Evolutionary conservation across 2,797 vertebrate species (phyloP), one percentile per base, ranked within the genome.

Genomic region (Malurus splendens): DNA sequence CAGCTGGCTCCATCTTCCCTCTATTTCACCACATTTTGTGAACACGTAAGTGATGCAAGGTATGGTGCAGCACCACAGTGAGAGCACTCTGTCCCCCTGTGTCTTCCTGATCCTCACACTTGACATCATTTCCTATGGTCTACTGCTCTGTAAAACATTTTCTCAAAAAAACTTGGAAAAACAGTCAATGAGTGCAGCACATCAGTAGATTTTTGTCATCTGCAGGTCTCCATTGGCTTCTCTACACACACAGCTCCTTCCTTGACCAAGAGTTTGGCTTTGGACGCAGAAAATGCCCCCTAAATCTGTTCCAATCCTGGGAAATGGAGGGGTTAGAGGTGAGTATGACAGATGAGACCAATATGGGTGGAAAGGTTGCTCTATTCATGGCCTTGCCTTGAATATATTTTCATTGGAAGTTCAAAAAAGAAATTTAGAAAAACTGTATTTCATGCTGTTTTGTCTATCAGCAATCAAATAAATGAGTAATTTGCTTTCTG

Each of bases 151-250:
- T 42, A 48, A 68, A 91, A 47, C 38, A n/a, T 2, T 39, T 28
- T 14, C 45, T 74, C 24, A 75, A 59, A 52, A 32, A 86, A 68
- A 59, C 2, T 1, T 16, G 33, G 44, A 25, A 38, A 55, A 80
- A 3, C 0, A 0, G 19, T 24, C 28, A 61, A 30, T 12, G 28
- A 50, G 17, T 14, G 42, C 27, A 54, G 25, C 6, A 0, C 17
- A 39, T 18, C 30, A 19, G 28, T 11, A 44, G 45, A 39, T n/a
- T 73, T 82, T 64, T 50, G 51, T 41, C 48, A 75, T 9, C 24
- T 62, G 62, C 36, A 75, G 33, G 32, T 56, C 23, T 54, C 61
- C 36, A 9, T 3, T 52, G 57, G 17, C 54, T 68, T 79, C 38
- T 45, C 45, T 79, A 66, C 39, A 28, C 42, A 45, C 15, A 14